Percentiles rank a stretch among this genome's conserved stretches.
Conservation (phyloP, 2,888 invertebrate species). For the Dascillus cervinus region DNA sequence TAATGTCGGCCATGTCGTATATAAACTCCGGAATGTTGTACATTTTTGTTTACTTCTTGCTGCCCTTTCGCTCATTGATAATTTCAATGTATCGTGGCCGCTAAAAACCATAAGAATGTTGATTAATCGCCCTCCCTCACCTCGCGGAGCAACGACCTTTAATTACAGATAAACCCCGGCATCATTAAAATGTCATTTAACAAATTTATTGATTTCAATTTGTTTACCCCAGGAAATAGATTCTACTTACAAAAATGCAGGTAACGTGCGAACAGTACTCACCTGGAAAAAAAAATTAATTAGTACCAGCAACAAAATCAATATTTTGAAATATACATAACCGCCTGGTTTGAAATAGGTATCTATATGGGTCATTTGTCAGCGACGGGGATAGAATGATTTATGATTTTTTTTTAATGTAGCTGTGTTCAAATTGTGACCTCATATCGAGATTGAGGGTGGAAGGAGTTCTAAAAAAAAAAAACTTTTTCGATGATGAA, state of each 20-base stretch:
- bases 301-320: no score
- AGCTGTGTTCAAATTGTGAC: no score
- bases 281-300: conserved; percentile 6
- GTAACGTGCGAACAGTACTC: not conserved
- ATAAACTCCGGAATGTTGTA: conserved; percentile 5
- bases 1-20: conserved; percentile 5
- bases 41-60: conserved; percentile 4
- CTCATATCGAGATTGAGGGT: no score
- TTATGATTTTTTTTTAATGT: no score
- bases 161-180: conserved; percentile 11
- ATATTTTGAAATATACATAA: no score
- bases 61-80: conserved; percentile 3
- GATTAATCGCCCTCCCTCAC: conserved; percentile 1
- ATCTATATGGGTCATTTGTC: no score
- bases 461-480: no score
- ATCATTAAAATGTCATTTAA: conserved; percentile 12
- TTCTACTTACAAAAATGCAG: not conserved
- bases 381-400: no score
- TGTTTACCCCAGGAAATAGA: conserved; percentile 5
- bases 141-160: conserved; percentile 9
- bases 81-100: conserved; percentile 4
- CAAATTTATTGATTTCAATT: conserved; percentile 11
- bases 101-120: not conserved
- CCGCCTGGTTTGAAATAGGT: no score
- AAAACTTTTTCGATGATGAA: no score